Base-by-base conservation (phyloP, 2,888 invertebrate genomes). In the Acronicta aceris region DNA sequence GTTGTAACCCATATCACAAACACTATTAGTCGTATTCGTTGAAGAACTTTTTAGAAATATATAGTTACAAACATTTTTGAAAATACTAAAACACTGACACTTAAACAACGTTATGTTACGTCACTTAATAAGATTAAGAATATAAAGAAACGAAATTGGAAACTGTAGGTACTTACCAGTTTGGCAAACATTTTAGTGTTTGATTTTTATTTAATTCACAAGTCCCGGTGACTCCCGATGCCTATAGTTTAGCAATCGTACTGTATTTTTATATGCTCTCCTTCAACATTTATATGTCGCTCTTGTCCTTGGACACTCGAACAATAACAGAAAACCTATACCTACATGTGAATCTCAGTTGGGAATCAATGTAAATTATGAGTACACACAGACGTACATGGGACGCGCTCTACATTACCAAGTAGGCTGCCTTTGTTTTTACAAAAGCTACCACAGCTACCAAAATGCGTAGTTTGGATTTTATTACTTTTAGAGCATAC, bases 301-400 rank as follows among this genome's bases (percentile, higher is more conserved):
- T 57, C 59, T 43, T 81, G 92, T 92, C 94, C 94, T 94, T 94
- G 93, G 82, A 73, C 75, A 71, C 79, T 83, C 77, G 79, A 86
- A 91, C 91, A 91, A 91, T 89, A 91, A 91, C 86, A 82, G 82
- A 91, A 89, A 89, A 86, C 84, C 81, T 86, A 90, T 84, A 85
- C 71, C 52, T 33, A 72, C 86, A 86, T 82, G 80, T 65, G 82
- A 82, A 81, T 83, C 87, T 87, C 86, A 72, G 84, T 81, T 85
- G 91, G 91, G 89, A 91, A 89, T 88, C 84, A 84, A 90, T 90
- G 87, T 91, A 90, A 91, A 90, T 93, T 90, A 92, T 86, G 81
- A 86, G 78, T 85, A 83, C 87, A 89, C 85, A 88, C 89, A 86
- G 85, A 87, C 88, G 84, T 82, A 82, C 76, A 54, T 58, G 58